phyloP scores from a whole-genome alignment of 1,140 invertebrate genomes.

The Pseudomyrmex concolor region DNA sequence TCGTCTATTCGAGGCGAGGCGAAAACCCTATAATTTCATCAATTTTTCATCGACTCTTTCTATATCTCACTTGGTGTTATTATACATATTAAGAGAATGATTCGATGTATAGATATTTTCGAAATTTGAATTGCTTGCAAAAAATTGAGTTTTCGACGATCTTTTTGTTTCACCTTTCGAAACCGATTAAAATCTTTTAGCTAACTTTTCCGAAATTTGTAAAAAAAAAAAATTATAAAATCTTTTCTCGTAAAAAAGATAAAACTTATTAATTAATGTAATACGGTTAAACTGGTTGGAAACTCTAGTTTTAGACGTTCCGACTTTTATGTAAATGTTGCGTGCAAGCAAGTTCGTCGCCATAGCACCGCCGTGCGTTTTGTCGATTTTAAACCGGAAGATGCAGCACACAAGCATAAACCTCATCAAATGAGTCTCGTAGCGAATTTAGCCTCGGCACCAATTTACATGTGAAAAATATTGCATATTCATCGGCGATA shows the following conservation, averaged over 20 bases:
- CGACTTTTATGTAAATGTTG: constrained; percentile 9
- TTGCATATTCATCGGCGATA: constrained; percentile 40
- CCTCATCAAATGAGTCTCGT: background rate
- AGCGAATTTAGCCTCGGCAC: background rate
- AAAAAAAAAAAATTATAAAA: no score
- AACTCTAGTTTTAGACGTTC: constrained; percentile 19
- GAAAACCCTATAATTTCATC: background rate
- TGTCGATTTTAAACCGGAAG: constrained; percentile 42
- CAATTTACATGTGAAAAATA: constrained; percentile 6
- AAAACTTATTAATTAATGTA: no score
- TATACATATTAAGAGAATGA: background rate
- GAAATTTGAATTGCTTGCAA: no score
- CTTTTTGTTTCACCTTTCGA: no score
- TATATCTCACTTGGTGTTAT: no score
- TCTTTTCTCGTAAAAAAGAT: no score
- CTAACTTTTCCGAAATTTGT: no score
- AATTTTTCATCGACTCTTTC: background rate
- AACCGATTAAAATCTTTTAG: no score
- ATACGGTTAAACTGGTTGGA: background rate
- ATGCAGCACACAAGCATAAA: background rate
- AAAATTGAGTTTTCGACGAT: no score
- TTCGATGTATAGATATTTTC: no score
- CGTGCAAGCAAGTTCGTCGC: constrained; percentile 29
- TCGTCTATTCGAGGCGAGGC: constrained; percentile 5
- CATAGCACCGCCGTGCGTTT: constrained; percentile 39